Evolutionary conservation across 2,888 invertebrate genomes (phyloP).

Genomic region (Dryocosmus kuriphilus): DNA sequence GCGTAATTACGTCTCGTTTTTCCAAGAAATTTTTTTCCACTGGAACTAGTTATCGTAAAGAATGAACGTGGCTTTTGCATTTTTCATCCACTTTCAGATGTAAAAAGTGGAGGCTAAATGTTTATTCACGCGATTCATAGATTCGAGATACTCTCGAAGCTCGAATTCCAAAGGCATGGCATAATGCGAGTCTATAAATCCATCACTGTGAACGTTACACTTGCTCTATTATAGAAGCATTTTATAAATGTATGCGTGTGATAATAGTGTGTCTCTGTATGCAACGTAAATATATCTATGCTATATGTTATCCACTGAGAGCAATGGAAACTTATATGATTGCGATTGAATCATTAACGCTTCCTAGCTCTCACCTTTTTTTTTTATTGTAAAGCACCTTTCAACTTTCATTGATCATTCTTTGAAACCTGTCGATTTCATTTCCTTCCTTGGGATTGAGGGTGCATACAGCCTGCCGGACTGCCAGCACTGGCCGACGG

Average conservation of each 20-base stretch:
- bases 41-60: conserved; percentile 20
- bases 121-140: conserved; percentile 23
- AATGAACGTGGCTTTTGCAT: conserved; percentile 26
- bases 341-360: conserved; percentile 10
- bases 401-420: background rate
- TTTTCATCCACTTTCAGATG: conserved; percentile 18
- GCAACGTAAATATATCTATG: background rate
- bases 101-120: conserved; percentile 23
- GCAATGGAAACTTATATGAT: conserved; percentile 8
- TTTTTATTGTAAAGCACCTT: background rate
- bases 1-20: conserved; percentile 17
- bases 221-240: background rate
- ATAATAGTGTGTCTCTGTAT: background rate
- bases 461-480: too few species aligned
- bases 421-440: too few species aligned
- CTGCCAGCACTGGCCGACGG: too few species aligned
- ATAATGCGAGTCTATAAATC: conserved; percentile 22
- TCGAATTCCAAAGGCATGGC: conserved; percentile 13
- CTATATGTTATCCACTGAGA: background rate
- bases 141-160: conserved; percentile 18
- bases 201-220: conserved; percentile 7
- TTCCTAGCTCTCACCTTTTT: conserved; percentile 5
- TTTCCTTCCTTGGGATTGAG: background rate
- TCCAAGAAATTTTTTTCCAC: conserved; percentile 3
- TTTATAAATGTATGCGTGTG: background rate